Base-by-base conservation (phyloP, 2,888 invertebrate species). In the Macaria notata region DNA sequence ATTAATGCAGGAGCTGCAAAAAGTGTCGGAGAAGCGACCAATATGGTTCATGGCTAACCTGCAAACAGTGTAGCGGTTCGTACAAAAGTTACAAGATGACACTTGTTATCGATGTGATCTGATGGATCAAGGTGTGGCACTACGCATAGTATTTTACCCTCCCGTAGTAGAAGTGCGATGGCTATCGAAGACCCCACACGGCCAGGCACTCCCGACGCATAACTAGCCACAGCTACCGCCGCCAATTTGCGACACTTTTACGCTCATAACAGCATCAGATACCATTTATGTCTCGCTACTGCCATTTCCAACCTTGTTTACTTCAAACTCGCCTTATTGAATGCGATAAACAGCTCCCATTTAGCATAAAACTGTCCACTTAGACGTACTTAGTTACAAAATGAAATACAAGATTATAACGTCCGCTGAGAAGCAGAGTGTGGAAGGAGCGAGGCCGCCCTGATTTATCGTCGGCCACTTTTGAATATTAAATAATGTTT, bases 401-500 rank as follows among this genome's bases (percentile, higher is more conserved):
- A 70, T 59, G 61, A 71, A 76, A 76, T 78, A 76, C 73, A 82
- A 76, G 76, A 79, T 74, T 70, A 72, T 69, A 70, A 64, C 68
- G 75, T 78, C 75, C 70, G 79, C 73, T 83, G 85, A 87, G 88
- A 88, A 88, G 88, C 84, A 84, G 83, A 83, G 86, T 83, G 82
- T 82, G 80, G 75, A 85, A 86, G 87, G 82, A 85, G 81, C 88
- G 86, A 84, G 86, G 90, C 84, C 86, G 84, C 81, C 82, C 87
- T 88, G 91, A 91, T 91, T 91, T 91, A 91, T 91, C 79, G 83
- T 77, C 81, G 86, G 87, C 75, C 78, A 84, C 89, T 90, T 91
- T 91, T 91, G 91, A 91, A 91, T 91, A 91, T 91, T 91, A 90
- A 91, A 91, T 91, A 91, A 91, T 91, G 85, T 88, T 88, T 90